Conservation (phyloP, 1,140 invertebrate species). For the Hycleus phaleratus region DNA sequence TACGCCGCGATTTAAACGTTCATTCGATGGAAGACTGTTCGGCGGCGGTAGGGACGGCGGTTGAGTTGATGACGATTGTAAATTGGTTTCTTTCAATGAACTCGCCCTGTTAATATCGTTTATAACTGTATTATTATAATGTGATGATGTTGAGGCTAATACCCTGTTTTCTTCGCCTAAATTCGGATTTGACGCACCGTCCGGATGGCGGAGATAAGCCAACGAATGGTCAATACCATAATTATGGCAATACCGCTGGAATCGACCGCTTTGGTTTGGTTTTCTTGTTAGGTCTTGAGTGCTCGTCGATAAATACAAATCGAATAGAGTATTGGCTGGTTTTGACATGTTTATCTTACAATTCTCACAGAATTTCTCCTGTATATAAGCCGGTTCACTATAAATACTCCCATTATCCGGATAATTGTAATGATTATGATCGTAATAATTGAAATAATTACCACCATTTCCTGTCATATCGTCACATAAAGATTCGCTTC, state of each 20-base stretch:
- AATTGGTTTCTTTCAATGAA: too few species aligned
- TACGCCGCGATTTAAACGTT: constrained; percentile 47
- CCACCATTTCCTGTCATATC: constrained; percentile 58
- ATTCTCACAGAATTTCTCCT: constrained; percentile 69
- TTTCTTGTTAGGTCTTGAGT: constrained; percentile 41
- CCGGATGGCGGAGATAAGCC: constrained; percentile 72
- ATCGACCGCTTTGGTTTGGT: constrained; percentile 27
- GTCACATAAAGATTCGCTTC: constrained; percentile 62
- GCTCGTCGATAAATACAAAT: constrained; percentile 38
- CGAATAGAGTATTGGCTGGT: constrained; percentile 50
- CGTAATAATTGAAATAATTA: too few species aligned
- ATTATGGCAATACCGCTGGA: constrained; percentile 41
- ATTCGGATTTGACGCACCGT: constrained; percentile 86
- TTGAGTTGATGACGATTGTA: not conserved
- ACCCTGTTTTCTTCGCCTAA: constrained; percentile 61
- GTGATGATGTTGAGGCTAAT: constrained; percentile 42
- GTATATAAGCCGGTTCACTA: constrained; percentile 71
- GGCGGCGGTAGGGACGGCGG: constrained; percentile 45
- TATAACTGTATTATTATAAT: not conserved
- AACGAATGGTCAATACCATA: constrained; percentile 52
- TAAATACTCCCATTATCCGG: constrained; percentile 66
- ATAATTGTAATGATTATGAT: constrained; percentile 27
- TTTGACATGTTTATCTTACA: constrained; percentile 63
- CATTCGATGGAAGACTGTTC: constrained; percentile 45
- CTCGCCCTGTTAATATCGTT: not conserved